Percentiles rank a stretch among this genome's conserved stretches.
Conservation (phyloP, 2,888 invertebrate genomes). For the Druceiella hillmani region DNA sequence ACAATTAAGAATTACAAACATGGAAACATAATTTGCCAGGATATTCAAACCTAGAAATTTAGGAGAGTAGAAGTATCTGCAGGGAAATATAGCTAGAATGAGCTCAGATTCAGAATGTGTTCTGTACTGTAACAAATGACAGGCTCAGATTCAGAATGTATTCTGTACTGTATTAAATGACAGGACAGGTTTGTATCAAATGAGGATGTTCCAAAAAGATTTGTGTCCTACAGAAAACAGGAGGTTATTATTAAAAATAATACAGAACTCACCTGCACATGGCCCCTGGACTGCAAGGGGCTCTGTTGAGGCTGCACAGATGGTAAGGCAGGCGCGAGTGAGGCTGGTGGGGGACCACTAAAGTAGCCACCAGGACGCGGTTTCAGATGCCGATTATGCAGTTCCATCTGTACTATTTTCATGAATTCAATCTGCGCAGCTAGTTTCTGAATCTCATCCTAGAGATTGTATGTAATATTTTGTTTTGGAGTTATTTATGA, state of each 20-base stretch:
- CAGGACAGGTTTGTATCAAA: background rate
- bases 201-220: constrained; percentile 24
- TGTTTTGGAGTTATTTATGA: no score
- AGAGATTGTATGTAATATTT: constrained; percentile 28
- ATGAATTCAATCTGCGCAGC: constrained; percentile 90
- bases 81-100: no score
- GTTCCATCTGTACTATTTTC: constrained; percentile 92
- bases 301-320: constrained; percentile 30
- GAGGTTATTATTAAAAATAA: no score
- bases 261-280: no score
- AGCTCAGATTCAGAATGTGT: no score
- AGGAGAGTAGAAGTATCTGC: no score
- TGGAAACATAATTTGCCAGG: no score
- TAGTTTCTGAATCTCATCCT: constrained; percentile 88
- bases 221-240: constrained; percentile 19
- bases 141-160: no score
- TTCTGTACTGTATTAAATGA: background rate
- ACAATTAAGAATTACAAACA: no score
- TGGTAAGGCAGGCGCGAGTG: constrained; percentile 19
- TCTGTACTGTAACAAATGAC: no score
- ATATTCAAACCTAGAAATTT: no score
- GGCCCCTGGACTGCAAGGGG: constrained; percentile 37
- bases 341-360: constrained; percentile 51
- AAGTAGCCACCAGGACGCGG: constrained; percentile 81
- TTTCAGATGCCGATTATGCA: constrained; percentile 84